phyloP scores from a whole-genome alignment of 2,113 vertebrate species.

The Sialia sialis region DNA sequence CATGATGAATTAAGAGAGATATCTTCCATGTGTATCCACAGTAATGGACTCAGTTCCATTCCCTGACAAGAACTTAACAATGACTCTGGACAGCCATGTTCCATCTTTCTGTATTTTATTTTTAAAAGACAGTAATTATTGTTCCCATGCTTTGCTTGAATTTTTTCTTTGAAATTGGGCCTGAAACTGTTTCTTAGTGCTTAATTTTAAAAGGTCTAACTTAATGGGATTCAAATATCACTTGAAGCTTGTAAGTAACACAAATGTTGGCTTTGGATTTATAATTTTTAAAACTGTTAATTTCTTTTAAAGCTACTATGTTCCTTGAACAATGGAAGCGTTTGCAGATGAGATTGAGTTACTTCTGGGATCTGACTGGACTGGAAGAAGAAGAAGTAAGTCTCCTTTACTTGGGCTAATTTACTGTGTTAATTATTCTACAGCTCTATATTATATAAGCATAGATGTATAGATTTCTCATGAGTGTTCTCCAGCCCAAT shows the following conservation, averaged over 20 bases:
- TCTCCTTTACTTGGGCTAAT: neutral
- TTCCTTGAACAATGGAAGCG: conserved; percentile 98
- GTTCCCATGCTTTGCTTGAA: neutral
- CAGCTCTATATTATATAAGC: neutral
- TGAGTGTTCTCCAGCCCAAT: neutral
- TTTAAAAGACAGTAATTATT: neutral
- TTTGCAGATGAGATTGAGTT: conserved; percentile 89
- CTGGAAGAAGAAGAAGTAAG: conserved; percentile 94
- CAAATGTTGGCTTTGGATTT: neutral
- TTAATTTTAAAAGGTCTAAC: neutral
- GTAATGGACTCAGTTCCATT: neutral
- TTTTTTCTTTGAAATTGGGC: neutral
- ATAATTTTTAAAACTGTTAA: neutral
- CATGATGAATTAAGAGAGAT: neutral
- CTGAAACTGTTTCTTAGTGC: neutral
- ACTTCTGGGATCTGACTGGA: conserved; percentile 93
- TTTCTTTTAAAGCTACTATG: conserved; percentile 82
- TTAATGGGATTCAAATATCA: neutral
- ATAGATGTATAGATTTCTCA: neutral
- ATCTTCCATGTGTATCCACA: neutral
- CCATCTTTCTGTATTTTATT: neutral
- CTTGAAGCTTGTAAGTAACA: neutral
- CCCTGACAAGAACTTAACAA: neutral
- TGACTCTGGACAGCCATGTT: neutral
- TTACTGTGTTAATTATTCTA: neutral